Conservation (phyloP, 2,797 vertebrate genomes). For the Pangasius larnaudii region DNA sequence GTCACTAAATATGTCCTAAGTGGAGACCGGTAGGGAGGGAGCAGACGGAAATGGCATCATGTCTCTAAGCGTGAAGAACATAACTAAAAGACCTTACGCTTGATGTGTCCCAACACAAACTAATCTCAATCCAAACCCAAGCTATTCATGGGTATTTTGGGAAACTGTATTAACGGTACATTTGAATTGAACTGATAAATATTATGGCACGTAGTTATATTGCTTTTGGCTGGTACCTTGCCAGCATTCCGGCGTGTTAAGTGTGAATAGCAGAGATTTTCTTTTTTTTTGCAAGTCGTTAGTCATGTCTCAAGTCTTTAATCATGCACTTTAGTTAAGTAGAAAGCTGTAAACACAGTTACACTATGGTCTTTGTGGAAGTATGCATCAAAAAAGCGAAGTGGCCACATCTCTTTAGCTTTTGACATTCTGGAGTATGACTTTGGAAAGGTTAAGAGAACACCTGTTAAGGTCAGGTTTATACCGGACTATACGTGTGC, state of each 20-base stretch:
- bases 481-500: background rate
- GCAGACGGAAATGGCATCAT: background rate
- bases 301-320: background rate
- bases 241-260: background rate
- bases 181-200: conserved; percentile 6
- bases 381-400: background rate
- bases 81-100: background rate
- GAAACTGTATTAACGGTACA: conserved; percentile 2
- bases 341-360: background rate
- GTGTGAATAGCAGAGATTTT: conserved; percentile 2
- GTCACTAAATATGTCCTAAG: conserved; percentile 63
- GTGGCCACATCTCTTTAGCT: background rate
- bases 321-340: background rate
- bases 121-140: background rate
- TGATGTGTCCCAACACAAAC: background rate
- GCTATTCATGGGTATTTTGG: background rate
- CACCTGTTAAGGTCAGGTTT: background rate
- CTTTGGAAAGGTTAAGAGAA: background rate
- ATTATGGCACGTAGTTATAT: background rate
- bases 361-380: background rate
- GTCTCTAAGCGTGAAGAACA: background rate
- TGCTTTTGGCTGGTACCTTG: background rate
- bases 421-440: background rate
- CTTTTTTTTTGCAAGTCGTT: background rate
- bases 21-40: conserved; percentile 6